Percentiles rank a stretch among this genome's conserved stretches.
phyloP scores from a whole-genome alignment of 2,113 vertebrate genomes.

The Montifringilla adamsi region DNA sequence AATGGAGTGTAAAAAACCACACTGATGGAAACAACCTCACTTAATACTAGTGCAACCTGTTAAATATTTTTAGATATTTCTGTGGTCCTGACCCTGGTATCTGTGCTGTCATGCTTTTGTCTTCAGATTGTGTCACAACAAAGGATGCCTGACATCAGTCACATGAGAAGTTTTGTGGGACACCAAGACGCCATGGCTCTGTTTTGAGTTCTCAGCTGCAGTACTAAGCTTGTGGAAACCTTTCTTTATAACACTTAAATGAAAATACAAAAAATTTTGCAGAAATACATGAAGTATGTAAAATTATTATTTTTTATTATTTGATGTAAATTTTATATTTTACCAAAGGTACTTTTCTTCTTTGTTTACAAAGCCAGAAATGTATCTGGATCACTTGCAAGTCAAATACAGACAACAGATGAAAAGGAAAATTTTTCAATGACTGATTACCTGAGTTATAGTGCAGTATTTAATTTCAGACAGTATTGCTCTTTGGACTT shows the following conservation, averaged over 20 bases:
- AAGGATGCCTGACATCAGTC: background rate
- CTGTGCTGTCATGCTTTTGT: background rate
- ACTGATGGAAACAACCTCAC: background rate
- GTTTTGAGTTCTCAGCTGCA: background rate
- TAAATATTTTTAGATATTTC: background rate
- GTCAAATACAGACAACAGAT: constrained; percentile 35
- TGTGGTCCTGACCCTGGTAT: background rate
- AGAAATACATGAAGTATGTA: background rate
- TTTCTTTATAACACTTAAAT: background rate
- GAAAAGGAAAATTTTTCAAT: constrained; percentile 43
- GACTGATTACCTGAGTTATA: constrained; percentile 76
- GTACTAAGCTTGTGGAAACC: background rate
- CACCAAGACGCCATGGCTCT: background rate
- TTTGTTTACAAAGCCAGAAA: constrained; percentile 33
- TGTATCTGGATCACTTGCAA: constrained; percentile 30
- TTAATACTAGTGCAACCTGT: background rate
- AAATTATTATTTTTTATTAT: background rate
- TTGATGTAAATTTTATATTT: background rate
- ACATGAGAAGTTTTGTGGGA: background rate
- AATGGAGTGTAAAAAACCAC: background rate
- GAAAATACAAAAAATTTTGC: background rate
- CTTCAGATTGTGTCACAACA: background rate
- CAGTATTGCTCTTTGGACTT: constrained; percentile 69
- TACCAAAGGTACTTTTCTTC: constrained; percentile 29
- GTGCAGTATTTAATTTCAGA: constrained; percentile 65